Conservation (phyloP, 2,888 invertebrate genomes). For the Drosophila siamana region DNA sequence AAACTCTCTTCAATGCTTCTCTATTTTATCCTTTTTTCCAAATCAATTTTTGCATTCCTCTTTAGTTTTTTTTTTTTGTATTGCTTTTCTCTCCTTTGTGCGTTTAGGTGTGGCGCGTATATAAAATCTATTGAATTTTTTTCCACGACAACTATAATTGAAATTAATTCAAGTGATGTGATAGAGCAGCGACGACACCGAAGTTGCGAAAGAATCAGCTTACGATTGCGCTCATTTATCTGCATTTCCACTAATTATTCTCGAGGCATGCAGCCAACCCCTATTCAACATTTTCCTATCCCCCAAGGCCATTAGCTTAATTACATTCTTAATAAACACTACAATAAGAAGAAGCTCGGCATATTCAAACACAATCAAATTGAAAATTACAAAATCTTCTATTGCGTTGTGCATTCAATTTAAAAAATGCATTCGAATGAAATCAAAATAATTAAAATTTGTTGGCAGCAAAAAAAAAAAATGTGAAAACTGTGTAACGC, state of each 20-base stretch:
- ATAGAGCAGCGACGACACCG: conserved; percentile 1
- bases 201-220: not conserved
- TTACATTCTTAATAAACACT: not conserved
- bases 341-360: not conserved
- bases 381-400: not conserved
- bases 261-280: not conserved
- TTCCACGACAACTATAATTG: conserved; percentile 35
- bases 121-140: conserved; percentile 25
- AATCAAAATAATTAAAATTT: not conserved
- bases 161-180: conserved; percentile 37
- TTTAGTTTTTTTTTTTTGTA: conserved; percentile 3
- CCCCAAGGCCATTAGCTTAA: conserved; percentile 2
- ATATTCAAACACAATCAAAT: not conserved
- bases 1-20: conserved; percentile 28
- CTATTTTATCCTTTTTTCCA: conserved; percentile 14
- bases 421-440: not conserved
- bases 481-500: conserved; percentile 25
- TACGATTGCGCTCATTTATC: conserved; percentile 13
- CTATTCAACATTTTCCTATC: not conserved
- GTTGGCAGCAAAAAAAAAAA: conserved; percentile 23
- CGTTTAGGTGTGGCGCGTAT: conserved; percentile 3
- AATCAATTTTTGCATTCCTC: conserved; percentile 14
- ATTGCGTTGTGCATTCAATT: not conserved
- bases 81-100: conserved; percentile 12
- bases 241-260: conserved; percentile 1